Evolutionary conservation across 2,797 vertebrate species (phyloP).

Genomic region (Lophura swinhoii): DNA sequence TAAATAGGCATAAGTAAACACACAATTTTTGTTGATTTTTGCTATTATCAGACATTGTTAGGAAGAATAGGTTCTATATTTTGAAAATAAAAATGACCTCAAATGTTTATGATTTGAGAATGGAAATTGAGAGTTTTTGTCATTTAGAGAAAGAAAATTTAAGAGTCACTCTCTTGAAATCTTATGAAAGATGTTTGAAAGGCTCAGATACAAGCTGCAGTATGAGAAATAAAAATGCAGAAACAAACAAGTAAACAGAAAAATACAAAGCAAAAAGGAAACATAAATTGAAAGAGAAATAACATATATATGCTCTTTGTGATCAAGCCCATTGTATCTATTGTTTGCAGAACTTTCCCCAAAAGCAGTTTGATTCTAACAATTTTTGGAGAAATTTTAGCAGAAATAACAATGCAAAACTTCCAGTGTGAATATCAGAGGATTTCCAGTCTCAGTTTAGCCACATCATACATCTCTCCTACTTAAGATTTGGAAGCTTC

Average conservation of each 20-base stretch:
- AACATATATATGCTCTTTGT: not conserved
- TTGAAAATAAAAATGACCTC: not conserved
- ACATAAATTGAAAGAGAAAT: not conserved
- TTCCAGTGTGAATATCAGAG: not conserved
- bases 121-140: not conserved
- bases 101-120: not conserved
- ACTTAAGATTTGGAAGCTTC: not conserved
- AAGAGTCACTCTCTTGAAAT: not conserved
- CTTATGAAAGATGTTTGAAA: not conserved
- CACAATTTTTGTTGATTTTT: not conserved
- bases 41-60: accelerated
- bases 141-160: not conserved
- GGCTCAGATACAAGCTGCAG: not conserved
- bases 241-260: not conserved
- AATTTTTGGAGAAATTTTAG: not conserved
- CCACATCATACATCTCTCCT: not conserved
- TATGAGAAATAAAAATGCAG: not conserved
- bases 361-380: not conserved
- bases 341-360: not conserved
- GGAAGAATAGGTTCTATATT: not conserved
- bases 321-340: not conserved
- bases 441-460: not conserved
- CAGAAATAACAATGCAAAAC: not conserved
- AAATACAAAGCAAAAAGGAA: not conserved
- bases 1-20: not conserved